Evolutionary conservation across 2,888 invertebrate genomes (phyloP), one percentile per base, ranked within the genome.

Genomic region (Melinaea marsaeus): DNA sequence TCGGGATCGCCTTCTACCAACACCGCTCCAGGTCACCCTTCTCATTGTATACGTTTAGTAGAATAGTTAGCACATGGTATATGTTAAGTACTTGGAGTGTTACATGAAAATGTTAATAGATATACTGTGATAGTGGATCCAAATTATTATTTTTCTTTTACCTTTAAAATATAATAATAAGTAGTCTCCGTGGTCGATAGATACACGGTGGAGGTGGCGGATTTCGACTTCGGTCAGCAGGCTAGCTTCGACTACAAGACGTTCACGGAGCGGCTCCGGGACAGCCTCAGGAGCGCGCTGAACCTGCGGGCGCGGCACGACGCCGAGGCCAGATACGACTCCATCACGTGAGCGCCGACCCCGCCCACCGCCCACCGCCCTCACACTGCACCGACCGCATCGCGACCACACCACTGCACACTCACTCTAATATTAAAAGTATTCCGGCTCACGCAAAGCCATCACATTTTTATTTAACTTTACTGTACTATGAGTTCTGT

Each of bases 1-100:
- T 97, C 80, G 97, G 97, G 11, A 94, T 97, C 11, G 96, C 97
- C 0, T 97, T 96, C 80, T 97, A 96, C 78, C 96, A 97, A 79
- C 95, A 95, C 78, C 92, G 95, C 72, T 94, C 95, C 60, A 94
- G 95, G 95, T 94, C 80, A 77, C 72, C n/a, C 2, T 60, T 13
- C 58, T 22, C 33, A n/a, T 46, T 22, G 32, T 9, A 22, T 32
- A 9, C 7, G 6, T 32, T 32, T 4, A 46, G 11, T n/a, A 3
- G 46, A n/a, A 3, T 4, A n/a, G 11, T 3, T n/a, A 13, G 11
- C 46, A 45, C 6, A 45, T 45, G 45, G 45, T 45, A 22, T 22
- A 22, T 22, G 22, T 22, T 22, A 0, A 22, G 22, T 22, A 22
- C 22, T 22, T 22, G 22, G 22, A 22, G 22, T 22, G 22, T 22